Percentiles rank a stretch among this genome's conserved stretches.
Conservation (phyloP, 2,797 vertebrate species). For the Hydrolagus colliei region DNA sequence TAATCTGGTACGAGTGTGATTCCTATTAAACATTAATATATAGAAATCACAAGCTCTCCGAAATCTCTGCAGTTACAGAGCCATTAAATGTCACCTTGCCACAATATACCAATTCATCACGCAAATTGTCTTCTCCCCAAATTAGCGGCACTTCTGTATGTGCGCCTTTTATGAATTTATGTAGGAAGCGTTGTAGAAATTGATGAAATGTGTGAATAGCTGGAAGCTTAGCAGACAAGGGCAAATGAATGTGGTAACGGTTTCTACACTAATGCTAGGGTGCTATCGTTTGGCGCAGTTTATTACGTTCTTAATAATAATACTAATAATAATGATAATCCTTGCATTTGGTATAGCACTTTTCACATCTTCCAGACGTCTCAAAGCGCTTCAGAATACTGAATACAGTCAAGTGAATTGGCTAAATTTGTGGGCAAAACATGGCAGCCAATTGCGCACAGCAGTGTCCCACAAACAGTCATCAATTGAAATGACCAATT, state of each 20-base stretch:
- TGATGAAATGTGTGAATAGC: neutral
- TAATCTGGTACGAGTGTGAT: neutral
- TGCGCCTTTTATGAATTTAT: neutral
- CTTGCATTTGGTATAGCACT: too few relatives aligned
- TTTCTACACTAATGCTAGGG: neutral
- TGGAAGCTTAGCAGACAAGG: neutral
- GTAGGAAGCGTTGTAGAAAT: neutral
- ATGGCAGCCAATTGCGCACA: too few relatives aligned
- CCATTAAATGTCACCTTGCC: conserved; percentile 2
- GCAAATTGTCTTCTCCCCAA: conserved; percentile 21
- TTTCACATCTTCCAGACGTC: too few relatives aligned
- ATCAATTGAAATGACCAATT: too few relatives aligned
- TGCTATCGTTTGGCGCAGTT: neutral
- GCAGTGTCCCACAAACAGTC: too few relatives aligned
- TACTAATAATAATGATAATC: too few relatives aligned
- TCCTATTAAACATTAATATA: conserved; percentile 2
- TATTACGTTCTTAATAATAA: neutral
- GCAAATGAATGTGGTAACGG: neutral
- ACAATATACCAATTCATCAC: conserved; percentile 21
- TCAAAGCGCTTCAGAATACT: too few relatives aligned
- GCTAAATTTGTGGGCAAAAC: too few relatives aligned
- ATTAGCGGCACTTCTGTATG: conserved; percentile 11
- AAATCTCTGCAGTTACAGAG: neutral
- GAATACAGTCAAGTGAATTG: too few relatives aligned
- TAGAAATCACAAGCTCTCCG: neutral